A percentile compares a stretch with the other conserved stretches of the same genome.
Evolutionary conservation across 2,888 invertebrate genomes (phyloP).

Genomic region (Embidobia sp.): DNA sequence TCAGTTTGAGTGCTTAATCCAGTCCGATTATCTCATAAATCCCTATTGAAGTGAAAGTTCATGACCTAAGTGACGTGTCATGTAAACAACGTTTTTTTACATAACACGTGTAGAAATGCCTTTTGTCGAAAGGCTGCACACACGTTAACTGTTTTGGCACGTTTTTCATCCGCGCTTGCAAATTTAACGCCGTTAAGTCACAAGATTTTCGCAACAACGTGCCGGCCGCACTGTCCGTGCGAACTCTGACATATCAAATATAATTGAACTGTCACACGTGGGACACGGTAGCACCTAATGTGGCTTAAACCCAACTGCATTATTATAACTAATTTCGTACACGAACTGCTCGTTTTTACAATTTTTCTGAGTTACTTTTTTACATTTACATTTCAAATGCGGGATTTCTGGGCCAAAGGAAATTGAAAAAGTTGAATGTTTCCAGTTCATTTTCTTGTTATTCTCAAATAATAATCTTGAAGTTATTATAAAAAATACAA

Average conservation of each 20-base stretch:
- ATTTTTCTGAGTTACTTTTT: no score
- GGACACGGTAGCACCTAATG: slow-evolving; percentile 3
- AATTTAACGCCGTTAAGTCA: slow-evolving; percentile 15
- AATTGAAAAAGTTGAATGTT: no score
- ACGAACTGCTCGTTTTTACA: no score
- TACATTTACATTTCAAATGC: no score
- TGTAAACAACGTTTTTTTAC: slow-evolving; percentile 27
- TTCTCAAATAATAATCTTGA: no score
- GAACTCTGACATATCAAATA: background rate
- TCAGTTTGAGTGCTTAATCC: slow-evolving; percentile 13
- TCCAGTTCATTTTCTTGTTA: no score
- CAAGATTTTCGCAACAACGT: slow-evolving; percentile 16
- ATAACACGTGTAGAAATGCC: slow-evolving; percentile 19
- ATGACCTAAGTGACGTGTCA: slow-evolving; percentile 21
- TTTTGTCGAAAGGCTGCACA: slow-evolving; percentile 10
- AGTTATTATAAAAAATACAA: no score
- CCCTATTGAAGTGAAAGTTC: slow-evolving; percentile 21
- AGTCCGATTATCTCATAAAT: slow-evolving; percentile 13
- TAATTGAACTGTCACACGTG: slow-evolving; percentile 34
- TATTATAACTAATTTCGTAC: background rate
- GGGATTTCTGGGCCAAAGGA: no score
- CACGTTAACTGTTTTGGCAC: background rate
- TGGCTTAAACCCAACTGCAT: slow-evolving; percentile 6
- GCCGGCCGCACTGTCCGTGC: background rate
- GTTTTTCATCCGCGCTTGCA: slow-evolving; percentile 18